phyloP scores from a whole-genome alignment of 2,113 vertebrate genomes.

The Vombatus ursinus region DNA sequence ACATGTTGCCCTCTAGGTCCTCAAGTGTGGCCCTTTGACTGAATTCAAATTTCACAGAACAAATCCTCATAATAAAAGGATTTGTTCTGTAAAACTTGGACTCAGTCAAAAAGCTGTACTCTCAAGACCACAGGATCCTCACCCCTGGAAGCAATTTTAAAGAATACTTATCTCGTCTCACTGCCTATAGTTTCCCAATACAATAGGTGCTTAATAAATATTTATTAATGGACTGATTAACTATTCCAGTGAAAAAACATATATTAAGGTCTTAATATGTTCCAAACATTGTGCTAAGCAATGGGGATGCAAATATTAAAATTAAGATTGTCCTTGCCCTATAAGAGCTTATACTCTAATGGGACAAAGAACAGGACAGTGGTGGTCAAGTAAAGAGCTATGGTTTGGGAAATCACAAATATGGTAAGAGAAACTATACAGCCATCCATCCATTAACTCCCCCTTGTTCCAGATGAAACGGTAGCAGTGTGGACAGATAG shows the following conservation, averaged over 20 bases:
- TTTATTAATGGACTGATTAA: neutral
- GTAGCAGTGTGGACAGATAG: neutral
- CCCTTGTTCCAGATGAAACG: neutral
- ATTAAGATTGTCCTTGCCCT: neutral
- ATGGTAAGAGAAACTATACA: neutral
- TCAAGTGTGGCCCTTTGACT: too few species aligned
- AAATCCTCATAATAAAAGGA: too few species aligned
- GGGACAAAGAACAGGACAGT: neutral
- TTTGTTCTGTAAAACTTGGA: too few species aligned
- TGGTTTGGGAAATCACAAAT: neutral
- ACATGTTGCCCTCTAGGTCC: too few species aligned
- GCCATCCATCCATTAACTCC: too few species aligned
- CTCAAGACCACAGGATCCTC: too few species aligned
- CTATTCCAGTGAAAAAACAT: neutral
- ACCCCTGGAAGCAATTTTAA: neutral
- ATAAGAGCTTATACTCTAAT: too few species aligned
- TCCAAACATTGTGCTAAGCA: neutral
- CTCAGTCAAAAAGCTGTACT: too few species aligned
- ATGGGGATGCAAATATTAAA: neutral
- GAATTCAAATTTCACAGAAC: too few species aligned
- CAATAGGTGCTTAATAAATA: neutral
- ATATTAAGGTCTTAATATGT: neutral
- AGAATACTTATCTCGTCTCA: neutral
- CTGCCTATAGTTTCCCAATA: neutral
- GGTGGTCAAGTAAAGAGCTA: neutral